These are phyloP conservation scores for Aphelocoma coerulescens DNA, from an alignment of 2,113 vertebrate genomes.

Conservation along the genomic window DNA sequence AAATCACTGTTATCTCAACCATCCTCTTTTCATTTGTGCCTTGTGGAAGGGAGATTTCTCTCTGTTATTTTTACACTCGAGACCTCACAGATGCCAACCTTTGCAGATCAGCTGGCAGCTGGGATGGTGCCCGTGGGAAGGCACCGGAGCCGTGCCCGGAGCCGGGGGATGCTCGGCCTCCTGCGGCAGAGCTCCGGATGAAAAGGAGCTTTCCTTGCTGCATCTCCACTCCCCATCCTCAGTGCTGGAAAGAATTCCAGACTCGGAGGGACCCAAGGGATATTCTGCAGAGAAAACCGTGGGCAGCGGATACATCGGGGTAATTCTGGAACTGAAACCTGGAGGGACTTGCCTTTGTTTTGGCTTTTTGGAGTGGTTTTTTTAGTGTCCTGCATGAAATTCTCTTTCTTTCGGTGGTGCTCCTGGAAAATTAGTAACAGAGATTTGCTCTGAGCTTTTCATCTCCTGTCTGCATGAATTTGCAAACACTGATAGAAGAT, in stretches of 20 bases:
- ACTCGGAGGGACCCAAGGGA: not conserved
- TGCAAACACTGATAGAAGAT: not conserved
- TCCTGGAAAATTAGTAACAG: not conserved
- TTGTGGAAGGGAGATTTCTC: not conserved
- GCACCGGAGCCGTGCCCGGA: not conserved
- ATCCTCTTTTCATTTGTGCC: not conserved
- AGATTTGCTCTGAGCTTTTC: not conserved
- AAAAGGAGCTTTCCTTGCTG: not conserved
- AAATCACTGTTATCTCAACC: slow-evolving; percentile 20
- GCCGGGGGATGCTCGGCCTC: not conserved
- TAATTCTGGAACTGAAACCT: not conserved
- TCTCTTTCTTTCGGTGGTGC: not conserved
- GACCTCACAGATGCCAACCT: not conserved
- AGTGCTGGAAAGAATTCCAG: not conserved
- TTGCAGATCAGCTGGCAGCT: not conserved
- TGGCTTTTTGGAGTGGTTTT: not conserved
- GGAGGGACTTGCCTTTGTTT: not conserved
- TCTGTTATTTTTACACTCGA: not conserved
- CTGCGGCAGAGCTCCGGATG: not conserved
- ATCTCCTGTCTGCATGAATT: not conserved
- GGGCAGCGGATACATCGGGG: not conserved
- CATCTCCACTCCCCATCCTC: not conserved
- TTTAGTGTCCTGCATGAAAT: not conserved
- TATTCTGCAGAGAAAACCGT: not conserved
- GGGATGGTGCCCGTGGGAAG: not conserved